Percentiles rank a stretch among this genome's conserved stretches.
Evolutionary conservation across 1,140 invertebrate genomes (phyloP).

Genomic region (Aphidius gifuensis): DNA sequence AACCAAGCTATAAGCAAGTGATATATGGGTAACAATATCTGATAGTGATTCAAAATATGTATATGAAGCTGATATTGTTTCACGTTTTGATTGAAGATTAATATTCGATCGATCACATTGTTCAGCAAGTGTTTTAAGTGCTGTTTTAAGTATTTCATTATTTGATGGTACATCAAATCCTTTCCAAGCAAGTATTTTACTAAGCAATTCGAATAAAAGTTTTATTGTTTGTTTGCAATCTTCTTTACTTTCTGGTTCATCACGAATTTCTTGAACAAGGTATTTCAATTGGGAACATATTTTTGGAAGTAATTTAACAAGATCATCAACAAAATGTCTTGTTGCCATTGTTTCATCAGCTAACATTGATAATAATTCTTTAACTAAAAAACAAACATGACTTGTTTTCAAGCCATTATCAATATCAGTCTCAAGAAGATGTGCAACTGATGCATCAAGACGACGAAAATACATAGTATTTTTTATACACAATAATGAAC

Average conservation of each 20-base stretch:
- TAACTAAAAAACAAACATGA: slow-evolving; percentile 49
- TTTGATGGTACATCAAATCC: slow-evolving; percentile 65
- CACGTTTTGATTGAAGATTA: slow-evolving; percentile 37
- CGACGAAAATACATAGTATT: slow-evolving; percentile 49
- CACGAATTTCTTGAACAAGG: slow-evolving; percentile 48
- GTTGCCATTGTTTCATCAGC: slow-evolving; percentile 36
- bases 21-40: slow-evolving; percentile 44
- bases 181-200: slow-evolving; percentile 70
- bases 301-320: slow-evolving; percentile 53
- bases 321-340: slow-evolving; percentile 52
- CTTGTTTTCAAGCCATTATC: slow-evolving; percentile 37
- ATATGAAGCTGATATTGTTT: slow-evolving; percentile 47
- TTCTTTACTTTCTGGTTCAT: slow-evolving; percentile 60
- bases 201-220: slow-evolving; percentile 60
- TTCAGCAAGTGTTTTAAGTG: slow-evolving; percentile 39
- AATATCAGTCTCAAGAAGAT: slow-evolving; percentile 44
- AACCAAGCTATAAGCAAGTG: slow-evolving; percentile 43
- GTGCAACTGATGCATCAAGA: slow-evolving; percentile 45
- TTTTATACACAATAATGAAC: slow-evolving; percentile 43
- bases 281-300: slow-evolving; percentile 53
- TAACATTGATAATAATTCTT: slow-evolving; percentile 47
- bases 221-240: slow-evolving; percentile 56
- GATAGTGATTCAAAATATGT: slow-evolving; percentile 46
- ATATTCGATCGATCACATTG: slow-evolving; percentile 37
- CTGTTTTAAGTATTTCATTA: slow-evolving; percentile 56